A percentile compares a stretch with the other conserved stretches of the same genome.
Conservation (phyloP, 2,113 vertebrate species). For the Paramormyrops kingsleyae region DNA sequence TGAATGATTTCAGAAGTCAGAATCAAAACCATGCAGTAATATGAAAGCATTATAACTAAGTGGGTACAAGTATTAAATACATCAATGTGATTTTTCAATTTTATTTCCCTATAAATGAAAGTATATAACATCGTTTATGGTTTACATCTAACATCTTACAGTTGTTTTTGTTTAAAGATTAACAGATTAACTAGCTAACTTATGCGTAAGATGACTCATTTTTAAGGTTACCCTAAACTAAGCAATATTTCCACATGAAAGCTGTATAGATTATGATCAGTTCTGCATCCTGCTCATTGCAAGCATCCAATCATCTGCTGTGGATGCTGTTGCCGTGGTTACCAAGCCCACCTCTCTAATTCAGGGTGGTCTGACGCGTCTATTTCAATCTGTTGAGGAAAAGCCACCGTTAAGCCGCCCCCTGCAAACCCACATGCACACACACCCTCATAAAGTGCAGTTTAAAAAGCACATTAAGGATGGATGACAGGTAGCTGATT, state of each 20-base stretch:
- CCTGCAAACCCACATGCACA: not conserved
- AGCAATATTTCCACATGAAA: constrained; percentile 1
- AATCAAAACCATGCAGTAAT: not conserved
- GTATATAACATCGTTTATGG: not conserved
- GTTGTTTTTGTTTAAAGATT: not conserved
- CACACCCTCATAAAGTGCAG: not conserved
- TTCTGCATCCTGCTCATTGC: constrained; percentile 24
- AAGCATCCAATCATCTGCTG: constrained; percentile 27
- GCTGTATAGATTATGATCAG: constrained; percentile 11
- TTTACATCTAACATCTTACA: not conserved
- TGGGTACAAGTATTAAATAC: not conserved
- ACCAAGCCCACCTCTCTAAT: constrained; percentile 32
- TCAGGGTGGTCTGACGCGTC: constrained; percentile 29
- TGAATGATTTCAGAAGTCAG: not conserved
- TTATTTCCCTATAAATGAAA: not conserved
- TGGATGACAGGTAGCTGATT: not conserved
- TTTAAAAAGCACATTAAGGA: not conserved
- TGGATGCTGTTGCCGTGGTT: constrained; percentile 42
- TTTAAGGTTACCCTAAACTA: constrained; percentile 9
- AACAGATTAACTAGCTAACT: not conserved
- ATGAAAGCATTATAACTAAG: not conserved
- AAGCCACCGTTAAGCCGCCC: not conserved
- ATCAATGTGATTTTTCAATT: not conserved
- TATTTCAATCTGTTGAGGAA: constrained; percentile 8
- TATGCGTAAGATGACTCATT: not conserved